Conservation (phyloP, 2,113 vertebrate genomes). For the Pontoporia blainvillei region DNA sequence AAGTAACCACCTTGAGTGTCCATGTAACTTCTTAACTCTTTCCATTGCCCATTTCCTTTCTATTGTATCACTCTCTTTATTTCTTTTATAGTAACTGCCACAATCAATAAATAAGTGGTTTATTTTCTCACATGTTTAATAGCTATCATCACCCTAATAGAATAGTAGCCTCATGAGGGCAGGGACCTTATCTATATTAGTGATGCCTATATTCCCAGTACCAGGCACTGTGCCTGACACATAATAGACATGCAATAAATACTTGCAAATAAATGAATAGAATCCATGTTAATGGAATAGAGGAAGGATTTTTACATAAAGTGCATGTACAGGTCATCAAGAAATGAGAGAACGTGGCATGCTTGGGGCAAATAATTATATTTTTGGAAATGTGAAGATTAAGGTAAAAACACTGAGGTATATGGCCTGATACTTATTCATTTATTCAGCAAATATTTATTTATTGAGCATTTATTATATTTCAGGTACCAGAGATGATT, state of each 20-base stretch:
- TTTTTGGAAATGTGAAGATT: neutral
- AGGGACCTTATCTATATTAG: neutral
- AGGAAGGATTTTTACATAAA: neutral
- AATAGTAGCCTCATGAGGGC: neutral
- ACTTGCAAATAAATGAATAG: neutral
- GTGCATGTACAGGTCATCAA: neutral
- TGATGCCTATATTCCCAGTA: neutral
- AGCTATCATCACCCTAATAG: neutral
- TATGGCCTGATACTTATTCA: neutral
- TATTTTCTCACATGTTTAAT: neutral
- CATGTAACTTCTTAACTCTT: neutral
- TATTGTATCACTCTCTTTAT: neutral
- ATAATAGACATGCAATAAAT: neutral
- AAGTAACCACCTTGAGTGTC: neutral
- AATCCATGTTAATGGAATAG: neutral
- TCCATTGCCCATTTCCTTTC: neutral
- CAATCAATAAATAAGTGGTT: neutral
- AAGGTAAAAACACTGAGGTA: neutral
- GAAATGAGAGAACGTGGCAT: neutral
- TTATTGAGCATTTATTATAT: neutral
- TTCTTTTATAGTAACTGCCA: neutral
- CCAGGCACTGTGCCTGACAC: neutral
- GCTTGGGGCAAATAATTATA: neutral
- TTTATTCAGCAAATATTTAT: neutral
- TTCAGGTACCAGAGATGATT: neutral